phyloP scores from a whole-genome alignment of 2,888 invertebrate genomes.

The Calameuta idolon region DNA sequence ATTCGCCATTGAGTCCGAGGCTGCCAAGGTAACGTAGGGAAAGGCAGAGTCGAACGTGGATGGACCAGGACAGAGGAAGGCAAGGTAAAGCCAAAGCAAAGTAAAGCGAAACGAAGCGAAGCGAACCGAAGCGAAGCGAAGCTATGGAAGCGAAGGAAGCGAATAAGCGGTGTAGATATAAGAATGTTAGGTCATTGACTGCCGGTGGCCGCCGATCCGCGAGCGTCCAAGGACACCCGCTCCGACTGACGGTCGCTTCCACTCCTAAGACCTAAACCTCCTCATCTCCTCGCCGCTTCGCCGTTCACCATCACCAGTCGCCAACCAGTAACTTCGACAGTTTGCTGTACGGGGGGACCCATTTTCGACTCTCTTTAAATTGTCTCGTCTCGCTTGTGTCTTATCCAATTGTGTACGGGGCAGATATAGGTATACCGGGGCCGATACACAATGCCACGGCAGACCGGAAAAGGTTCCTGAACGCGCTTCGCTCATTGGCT shows the following conservation, averaged over 20 bases:
- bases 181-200: constrained; percentile 66
- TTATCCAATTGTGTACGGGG: not conserved
- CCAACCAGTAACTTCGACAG: not conserved
- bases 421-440: not conserved
- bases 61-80: not conserved
- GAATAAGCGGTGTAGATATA: constrained; percentile 47
- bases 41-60: not conserved
- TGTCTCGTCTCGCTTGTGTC: not conserved
- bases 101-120: constrained; percentile 49
- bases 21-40: not conserved
- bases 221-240: constrained; percentile 66
- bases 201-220: constrained; percentile 64
- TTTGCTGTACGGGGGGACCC: not conserved
- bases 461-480: not conserved
- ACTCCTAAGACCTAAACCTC: constrained; percentile 8
- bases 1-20: not conserved
- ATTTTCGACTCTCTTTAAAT: not conserved
- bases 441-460: not conserved
- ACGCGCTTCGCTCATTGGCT: not conserved
- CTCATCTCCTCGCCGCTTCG: not conserved
- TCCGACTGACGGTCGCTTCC: constrained; percentile 27
- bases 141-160: constrained; percentile 45
- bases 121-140: constrained; percentile 45
- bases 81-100: constrained; percentile 9
- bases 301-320: not conserved